These are phyloP conservation scores for Lucifuga dentata DNA, from an alignment of 2,113 vertebrate genomes.

Conservation along the genomic window DNA sequence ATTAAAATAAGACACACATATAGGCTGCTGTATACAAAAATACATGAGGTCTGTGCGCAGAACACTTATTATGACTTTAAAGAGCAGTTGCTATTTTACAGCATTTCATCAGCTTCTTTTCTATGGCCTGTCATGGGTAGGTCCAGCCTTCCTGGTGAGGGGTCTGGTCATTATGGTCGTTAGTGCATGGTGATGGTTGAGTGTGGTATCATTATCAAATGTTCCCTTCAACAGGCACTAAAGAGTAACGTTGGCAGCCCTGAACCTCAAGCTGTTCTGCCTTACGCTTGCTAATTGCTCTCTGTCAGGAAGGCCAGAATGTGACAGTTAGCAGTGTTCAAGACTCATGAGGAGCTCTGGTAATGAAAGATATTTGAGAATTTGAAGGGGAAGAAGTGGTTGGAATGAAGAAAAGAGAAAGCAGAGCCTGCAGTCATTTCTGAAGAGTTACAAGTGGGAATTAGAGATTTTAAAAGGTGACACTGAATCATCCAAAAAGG, in stretches of 20 bases:
- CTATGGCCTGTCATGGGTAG: conserved; percentile 18
- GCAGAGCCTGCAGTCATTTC: not conserved
- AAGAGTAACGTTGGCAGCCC: conserved; percentile 54
- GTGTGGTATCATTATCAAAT: conserved; percentile 56
- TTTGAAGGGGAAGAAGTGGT: conserved; percentile 1
- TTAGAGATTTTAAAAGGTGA: conserved; percentile 1
- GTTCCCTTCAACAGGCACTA: conserved; percentile 46
- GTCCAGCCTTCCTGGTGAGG: conserved; percentile 10
- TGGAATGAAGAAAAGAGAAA: not conserved
- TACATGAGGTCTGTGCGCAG: too few relatives aligned
- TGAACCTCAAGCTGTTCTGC: conserved; percentile 68
- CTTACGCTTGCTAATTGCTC: conserved; percentile 71
- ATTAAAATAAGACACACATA: not conserved
- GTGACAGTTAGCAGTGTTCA: conserved; percentile 63
- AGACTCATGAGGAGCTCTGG: conserved; percentile 39
- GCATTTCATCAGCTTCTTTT: conserved; percentile 12
- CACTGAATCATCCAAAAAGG: too few relatives aligned
- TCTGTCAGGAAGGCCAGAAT: conserved; percentile 61
- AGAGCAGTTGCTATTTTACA: conserved; percentile 3
- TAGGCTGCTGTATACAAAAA: too few relatives aligned
- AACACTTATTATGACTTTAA: conserved; percentile 4
- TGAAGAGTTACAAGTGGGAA: not conserved
- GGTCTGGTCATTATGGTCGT: conserved; percentile 49
- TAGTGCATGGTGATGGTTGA: conserved; percentile 29
- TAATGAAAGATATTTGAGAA: conserved; percentile 43